Base-by-base conservation (phyloP, 1,140 invertebrate genomes). In the Drosophila arawakana region DNA sequence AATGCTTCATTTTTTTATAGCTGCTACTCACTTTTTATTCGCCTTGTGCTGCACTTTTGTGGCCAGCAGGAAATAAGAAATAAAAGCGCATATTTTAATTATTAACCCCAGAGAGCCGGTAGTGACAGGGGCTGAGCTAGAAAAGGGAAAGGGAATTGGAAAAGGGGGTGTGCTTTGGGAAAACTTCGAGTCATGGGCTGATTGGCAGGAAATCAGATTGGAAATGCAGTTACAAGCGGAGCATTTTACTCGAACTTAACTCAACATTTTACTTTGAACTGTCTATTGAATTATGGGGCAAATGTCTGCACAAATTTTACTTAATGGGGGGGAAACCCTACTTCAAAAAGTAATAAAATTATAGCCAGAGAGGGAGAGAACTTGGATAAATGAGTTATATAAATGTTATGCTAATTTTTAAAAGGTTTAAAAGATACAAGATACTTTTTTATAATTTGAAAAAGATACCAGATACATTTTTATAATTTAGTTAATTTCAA, bases 121-220 rank as follows among this genome's bases (percentile, higher is more conserved):
- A 5, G 15, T 15, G 3, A 1, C n/a, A 47, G 21, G n/a, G 21
- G 8, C 7, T 4, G 1, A 49, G 18, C 25, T 25, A 6, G 18
- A 9, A 35, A 47, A 58, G 60, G 46, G n/a, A n/a, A 13, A 5
- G 41, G 11, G 71, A 49, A 18, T 54, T 47, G 46, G 41, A 61
- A 69, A 77, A 74, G 68, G 72, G 80, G 70, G 37, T 52, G 55
- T 80, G 80, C 62, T 57, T 41, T 10, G 67, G 67, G 57, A 84
- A 83, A 84, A 69, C 43, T 67, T 55, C 55, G 65, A 81, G 82
- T 86, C 78, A 85, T 86, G 47, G 59, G 60, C 58, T 85, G 81
- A 85, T 85, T 85, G 82, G 75, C 78, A 86, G 81, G 82, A 85
- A 85, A 81, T 70, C 60, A 73, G 63, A 85, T 85, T 72, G 61